Percentiles rank a stretch among this genome's conserved stretches.
Evolutionary conservation across 2,797 vertebrate genomes (phyloP).

Genomic region (Sylvia borin): DNA sequence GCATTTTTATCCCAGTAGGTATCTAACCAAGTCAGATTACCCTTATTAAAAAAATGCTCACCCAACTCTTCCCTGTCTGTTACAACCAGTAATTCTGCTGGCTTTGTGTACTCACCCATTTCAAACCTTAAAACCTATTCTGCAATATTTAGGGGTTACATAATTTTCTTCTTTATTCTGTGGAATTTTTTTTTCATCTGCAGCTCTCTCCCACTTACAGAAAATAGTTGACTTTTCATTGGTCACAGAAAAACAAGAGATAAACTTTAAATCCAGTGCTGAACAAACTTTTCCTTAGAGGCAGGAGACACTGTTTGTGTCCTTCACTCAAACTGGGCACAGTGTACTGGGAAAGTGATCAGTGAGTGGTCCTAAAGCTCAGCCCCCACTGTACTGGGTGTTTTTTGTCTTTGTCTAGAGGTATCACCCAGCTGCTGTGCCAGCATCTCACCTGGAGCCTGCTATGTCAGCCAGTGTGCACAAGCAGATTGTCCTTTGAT

Average conservation of each 20-base stretch:
- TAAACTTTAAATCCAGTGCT: neutral
- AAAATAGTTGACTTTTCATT: neutral
- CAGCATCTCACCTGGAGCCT: neutral
- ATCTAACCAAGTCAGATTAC: neutral
- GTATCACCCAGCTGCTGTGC: neutral
- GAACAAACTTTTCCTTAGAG: neutral
- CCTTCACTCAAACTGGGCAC: neutral
- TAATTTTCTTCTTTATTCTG: neutral
- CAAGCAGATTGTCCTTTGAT: neutral
- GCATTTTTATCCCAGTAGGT: neutral
- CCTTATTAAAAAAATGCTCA: neutral
- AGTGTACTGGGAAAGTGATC: neutral
- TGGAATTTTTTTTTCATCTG: neutral
- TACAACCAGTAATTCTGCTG: neutral
- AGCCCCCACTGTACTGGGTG: accelerated
- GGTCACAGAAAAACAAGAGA: neutral
- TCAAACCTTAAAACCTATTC: neutral
- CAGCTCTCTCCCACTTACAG: neutral
- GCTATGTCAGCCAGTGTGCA: neutral
- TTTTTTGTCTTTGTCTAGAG: neutral
- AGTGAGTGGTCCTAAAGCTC: neutral
- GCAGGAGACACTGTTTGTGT: neutral
- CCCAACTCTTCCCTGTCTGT: neutral
- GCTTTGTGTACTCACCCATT: neutral
- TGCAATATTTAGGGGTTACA: neutral